These are phyloP conservation scores for Serilophus lunatus DNA, from an alignment of 2,113 vertebrate species.

Conservation along the genomic window DNA sequence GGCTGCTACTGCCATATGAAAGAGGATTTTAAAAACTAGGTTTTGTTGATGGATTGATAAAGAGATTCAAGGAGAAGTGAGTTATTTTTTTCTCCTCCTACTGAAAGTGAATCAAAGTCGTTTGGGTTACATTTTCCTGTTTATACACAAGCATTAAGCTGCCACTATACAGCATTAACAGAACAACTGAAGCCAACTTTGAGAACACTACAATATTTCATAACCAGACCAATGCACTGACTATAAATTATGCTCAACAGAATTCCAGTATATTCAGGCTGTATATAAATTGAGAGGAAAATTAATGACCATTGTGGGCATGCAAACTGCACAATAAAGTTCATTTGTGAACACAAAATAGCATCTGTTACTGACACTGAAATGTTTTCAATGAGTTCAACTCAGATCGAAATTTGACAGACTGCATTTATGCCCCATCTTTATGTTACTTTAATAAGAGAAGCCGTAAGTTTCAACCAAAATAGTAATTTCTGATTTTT, in stretches of 20 bases:
- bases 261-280: neutral
- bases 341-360: neutral
- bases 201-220: neutral
- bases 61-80: neutral
- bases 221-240: neutral
- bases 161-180: neutral
- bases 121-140: neutral
- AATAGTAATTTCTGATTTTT: neutral
- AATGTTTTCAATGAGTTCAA: neutral
- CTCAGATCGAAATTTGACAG: neutral
- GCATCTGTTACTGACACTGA: neutral
- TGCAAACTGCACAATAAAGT: neutral
- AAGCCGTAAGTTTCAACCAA: neutral
- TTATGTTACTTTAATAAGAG: neutral
- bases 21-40: neutral
- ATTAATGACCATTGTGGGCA: neutral
- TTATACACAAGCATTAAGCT: neutral
- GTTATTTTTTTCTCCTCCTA: neutral
- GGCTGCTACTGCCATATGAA: neutral
- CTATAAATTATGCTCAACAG: neutral
- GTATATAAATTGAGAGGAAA: neutral
- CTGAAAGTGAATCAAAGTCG: neutral
- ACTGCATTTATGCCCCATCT: neutral
- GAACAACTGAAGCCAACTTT: neutral
- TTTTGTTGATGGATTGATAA: neutral